phyloP scores from a whole-genome alignment of 1,140 invertebrate species.

The Pogonomyrmex barbatus region DNA sequence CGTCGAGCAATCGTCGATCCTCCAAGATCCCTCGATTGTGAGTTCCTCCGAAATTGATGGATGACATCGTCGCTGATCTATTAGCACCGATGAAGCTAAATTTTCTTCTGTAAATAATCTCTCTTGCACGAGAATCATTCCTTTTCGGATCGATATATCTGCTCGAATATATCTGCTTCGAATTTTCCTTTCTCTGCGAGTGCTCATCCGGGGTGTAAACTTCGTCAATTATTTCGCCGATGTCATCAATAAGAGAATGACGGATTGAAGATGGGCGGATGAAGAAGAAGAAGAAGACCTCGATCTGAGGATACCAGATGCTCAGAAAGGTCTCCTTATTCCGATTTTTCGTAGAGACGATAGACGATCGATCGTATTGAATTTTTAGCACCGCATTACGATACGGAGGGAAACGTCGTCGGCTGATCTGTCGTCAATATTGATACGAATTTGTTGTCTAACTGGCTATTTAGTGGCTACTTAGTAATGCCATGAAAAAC shows the following conservation, averaged over 20 bases:
- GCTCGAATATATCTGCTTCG: background rate
- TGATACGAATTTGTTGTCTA: constrained; percentile 40
- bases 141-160: constrained; percentile 3
- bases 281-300: background rate
- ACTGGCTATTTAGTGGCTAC: background rate
- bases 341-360: background rate
- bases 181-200: background rate
- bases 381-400: constrained; percentile 8
- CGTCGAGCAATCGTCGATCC: background rate
- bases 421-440: background rate
- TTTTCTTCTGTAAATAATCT: background rate
- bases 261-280: background rate
- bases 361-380: background rate
- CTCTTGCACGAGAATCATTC: constrained; percentile 5
- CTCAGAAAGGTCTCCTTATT: background rate
- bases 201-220: background rate
- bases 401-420: background rate
- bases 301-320: background rate
- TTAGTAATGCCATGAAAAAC: constrained; percentile 14
- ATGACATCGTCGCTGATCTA: background rate
- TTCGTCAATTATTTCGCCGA: background rate
- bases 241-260: background rate
- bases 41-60: constrained; percentile 5
- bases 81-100: background rate
- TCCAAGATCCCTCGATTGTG: background rate